Base-by-base conservation (phyloP, 1,140 invertebrate species). In the Hycleus phaleratus region DNA sequence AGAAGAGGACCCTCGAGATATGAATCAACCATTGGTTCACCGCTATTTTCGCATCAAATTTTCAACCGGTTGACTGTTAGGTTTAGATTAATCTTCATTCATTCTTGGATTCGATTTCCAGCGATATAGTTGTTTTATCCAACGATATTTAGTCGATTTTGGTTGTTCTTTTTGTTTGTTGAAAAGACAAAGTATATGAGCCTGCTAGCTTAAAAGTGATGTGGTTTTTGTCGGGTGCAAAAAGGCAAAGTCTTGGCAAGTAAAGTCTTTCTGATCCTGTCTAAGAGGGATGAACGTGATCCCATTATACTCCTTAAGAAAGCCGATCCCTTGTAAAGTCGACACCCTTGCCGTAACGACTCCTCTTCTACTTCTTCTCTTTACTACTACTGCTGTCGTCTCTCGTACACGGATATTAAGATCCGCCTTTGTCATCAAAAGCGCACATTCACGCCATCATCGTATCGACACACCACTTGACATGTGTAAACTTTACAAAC, bases 251-350 rank as follows among this genome's bases (percentile, higher is more conserved):
- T 62, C 59, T 32, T 63, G 64, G 58, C 62, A 62, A 64, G 63
- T 60, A 69, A 69, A 71, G 68, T 60, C 65, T 49, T 56, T 46
- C 60, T 69, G 69, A 71, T 71, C 69, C 68, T 62, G 62, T 69
- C 67, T 69, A 71, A 71, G 69, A 69, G 66, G 70, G 71, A 73
- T 73, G 66, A 73, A 71, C 71, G 71, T 71, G 71, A 73, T 73
- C 68, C 70, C 69, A 69, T 73, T 71, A 72, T 71, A 68, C 69
- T 71, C 64, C 70, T 71, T 71, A 71, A 71, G 71, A 71, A 73
- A 73, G 69, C 62, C 63, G 68, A 72, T 70, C 69, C 69, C 66
- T 61, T 66, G 64, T 61, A 66, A 72, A 72, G 69, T 67, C 67
- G 71, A 72, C 69, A 72, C 70, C 65, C 60, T 67, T 61, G 56